A percentile compares a stretch with the other conserved stretches of the same genome.
These are phyloP conservation scores for Cephus pulcher DNA, from an alignment of 2,888 invertebrate genomes.

Conservation along the genomic window DNA sequence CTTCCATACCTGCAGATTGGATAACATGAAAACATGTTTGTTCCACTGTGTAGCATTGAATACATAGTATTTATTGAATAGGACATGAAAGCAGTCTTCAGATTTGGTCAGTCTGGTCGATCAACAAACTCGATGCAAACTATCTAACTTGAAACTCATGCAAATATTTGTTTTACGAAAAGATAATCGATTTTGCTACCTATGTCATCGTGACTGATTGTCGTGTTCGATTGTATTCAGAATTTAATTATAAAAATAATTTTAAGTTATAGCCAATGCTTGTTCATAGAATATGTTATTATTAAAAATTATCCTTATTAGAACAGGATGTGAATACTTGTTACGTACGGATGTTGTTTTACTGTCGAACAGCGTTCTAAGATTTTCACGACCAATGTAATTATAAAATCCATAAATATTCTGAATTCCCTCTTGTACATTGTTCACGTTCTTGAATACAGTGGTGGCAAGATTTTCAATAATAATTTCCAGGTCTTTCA, in stretches of 20 bases:
- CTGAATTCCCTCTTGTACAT: constrained; percentile 84
- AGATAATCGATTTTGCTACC: not conserved
- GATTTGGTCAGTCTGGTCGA: not conserved
- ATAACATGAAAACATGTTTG: not conserved
- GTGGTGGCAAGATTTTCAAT: constrained; percentile 85
- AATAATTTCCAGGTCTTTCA: constrained; percentile 79
- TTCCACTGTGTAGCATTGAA: not conserved
- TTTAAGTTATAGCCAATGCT: not conserved
- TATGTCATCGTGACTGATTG: not conserved
- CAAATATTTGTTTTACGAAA: not conserved
- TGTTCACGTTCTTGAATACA: constrained; percentile 82
- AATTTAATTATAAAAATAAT: not conserved
- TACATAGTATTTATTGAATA: not conserved
- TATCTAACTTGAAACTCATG: not conserved
- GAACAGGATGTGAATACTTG: not conserved
- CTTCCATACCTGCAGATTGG: constrained; percentile 73
- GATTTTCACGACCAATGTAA: constrained; percentile 80
- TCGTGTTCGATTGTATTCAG: not conserved
- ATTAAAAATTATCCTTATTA: not conserved
- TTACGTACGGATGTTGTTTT: constrained; percentile 73
- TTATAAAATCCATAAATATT: constrained; percentile 82
- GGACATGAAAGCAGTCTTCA: not conserved
- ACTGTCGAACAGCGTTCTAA: constrained; percentile 76
- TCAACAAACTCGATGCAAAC: not conserved
- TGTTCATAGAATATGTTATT: not conserved